phyloP scores from a whole-genome alignment of 2,888 invertebrate species.

The Tubiluchus corallicola region DNA sequence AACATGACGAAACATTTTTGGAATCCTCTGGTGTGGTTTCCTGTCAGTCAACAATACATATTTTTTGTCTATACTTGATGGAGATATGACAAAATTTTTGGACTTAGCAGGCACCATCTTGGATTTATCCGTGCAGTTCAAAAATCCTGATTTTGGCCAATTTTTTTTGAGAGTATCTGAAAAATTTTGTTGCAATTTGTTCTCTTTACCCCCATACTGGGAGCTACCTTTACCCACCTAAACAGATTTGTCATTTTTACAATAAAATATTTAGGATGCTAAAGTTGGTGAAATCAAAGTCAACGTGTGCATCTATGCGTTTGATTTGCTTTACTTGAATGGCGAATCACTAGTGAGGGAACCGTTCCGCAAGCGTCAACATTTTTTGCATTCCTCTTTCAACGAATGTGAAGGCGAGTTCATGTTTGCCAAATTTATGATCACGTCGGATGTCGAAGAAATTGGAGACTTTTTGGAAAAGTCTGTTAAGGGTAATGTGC shows the following conservation, averaged over 20 bases:
- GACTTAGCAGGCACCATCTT: no score
- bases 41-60: no score
- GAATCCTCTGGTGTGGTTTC: no score
- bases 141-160: no score
- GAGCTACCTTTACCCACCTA: no score
- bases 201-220: no score
- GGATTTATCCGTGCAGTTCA: no score
- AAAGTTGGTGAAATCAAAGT: slow-evolving; percentile 54
- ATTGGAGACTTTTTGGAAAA: slow-evolving; percentile 85
- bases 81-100: no score
- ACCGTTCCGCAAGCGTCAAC: slow-evolving; percentile 47
- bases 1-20: no score
- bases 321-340: slow-evolving; percentile 83
- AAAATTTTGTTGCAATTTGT: no score
- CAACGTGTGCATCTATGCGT: slow-evolving; percentile 86
- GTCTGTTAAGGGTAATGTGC: slow-evolving; percentile 55
- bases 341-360: slow-evolving; percentile 59
- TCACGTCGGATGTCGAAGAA: slow-evolving; percentile 68
- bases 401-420: slow-evolving; percentile 49
- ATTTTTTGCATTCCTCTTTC: slow-evolving; percentile 15
- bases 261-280: slow-evolving; percentile 48
- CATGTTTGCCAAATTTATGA: slow-evolving; percentile 62
- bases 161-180: no score
- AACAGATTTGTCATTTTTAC: background rate
- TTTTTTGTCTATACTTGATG: no score